Evolutionary conservation across 2,797 vertebrate species (phyloP).

Genomic region (Onychomys leucogaster): DNA sequence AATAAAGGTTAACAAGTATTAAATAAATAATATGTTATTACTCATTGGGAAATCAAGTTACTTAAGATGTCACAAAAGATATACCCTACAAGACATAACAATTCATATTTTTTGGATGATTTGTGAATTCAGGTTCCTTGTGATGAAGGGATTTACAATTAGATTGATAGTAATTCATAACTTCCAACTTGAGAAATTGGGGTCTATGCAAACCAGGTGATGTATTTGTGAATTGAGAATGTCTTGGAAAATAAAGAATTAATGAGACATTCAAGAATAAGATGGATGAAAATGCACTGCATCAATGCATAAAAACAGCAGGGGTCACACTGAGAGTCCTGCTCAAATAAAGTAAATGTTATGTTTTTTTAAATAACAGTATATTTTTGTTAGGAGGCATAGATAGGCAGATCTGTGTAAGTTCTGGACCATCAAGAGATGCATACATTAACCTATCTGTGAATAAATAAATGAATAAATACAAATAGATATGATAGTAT

Average conservation of each 20-base stretch:
- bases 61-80: not conserved
- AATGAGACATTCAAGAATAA: not conserved
- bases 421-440: not conserved
- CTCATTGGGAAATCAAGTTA: not conserved
- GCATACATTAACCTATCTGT: too few species aligned
- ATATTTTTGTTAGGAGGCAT: not conserved
- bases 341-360: not conserved
- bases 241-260: constrained; percentile 2
- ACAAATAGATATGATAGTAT: not conserved
- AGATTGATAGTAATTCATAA: not conserved
- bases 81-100: not conserved
- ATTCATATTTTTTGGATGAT: not conserved
- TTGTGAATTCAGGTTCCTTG: not conserved
- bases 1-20: not conserved
- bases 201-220: not conserved
- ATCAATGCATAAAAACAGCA: not conserved
- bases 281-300: not conserved
- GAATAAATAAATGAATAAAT: not conserved
- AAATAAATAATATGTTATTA: not conserved
- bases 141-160: not conserved
- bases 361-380: not conserved
- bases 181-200: not conserved
- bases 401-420: not conserved
- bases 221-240: not conserved
- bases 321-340: not conserved